Base-by-base conservation (phyloP, 2,797 vertebrate species). In the Silurus aristotelis region DNA sequence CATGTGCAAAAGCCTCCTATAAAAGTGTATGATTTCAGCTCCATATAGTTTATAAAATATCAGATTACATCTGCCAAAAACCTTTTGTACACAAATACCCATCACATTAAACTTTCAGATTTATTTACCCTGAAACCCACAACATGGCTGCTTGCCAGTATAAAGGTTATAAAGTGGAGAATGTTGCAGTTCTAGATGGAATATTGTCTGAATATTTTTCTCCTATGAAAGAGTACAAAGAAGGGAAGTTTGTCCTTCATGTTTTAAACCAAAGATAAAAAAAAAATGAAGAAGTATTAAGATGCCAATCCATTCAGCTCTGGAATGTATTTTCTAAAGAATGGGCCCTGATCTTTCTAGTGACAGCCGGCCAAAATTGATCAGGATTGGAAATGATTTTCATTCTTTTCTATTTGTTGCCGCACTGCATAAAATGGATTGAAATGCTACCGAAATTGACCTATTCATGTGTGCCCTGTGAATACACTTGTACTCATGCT, bases 361-460 rank as follows among this genome's bases (percentile, higher is more conserved):
- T 89, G 91, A 91, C 90, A 91, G 89, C 83, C 88, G 68, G 82
- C 14, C 78, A 64, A 66, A 80, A 80, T 20, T 92, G 90, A 92
- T 93, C 92, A 94, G 90, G 90, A 93, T 91, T 91, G 90, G 91
- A 94, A 92, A 90, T 89, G 88, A 89, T 88, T 87, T 87, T 64
- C 64, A 58, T 27, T 80, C 73, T 67, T 48, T 87, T 84, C 85
- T 85, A 70, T 90, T 89, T 85, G 86, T 88, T 63, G 85, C 88
- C 19, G 60, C 25, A 72, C 76, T 46, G 14, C 64, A 60, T 31
- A 78, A 58, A 38, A 85, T 80, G 80, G 6, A 80, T 64, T 25
- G 77, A 75, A 78, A 73, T 68, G 52, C 5, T 81, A 73, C 64
- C 79, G 31, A 84, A 87, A 83, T 31, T 58, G 72, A 81, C 52